phyloP scores from a whole-genome alignment of 2,113 vertebrate genomes.

The Ranitomeya imitator region DNA sequence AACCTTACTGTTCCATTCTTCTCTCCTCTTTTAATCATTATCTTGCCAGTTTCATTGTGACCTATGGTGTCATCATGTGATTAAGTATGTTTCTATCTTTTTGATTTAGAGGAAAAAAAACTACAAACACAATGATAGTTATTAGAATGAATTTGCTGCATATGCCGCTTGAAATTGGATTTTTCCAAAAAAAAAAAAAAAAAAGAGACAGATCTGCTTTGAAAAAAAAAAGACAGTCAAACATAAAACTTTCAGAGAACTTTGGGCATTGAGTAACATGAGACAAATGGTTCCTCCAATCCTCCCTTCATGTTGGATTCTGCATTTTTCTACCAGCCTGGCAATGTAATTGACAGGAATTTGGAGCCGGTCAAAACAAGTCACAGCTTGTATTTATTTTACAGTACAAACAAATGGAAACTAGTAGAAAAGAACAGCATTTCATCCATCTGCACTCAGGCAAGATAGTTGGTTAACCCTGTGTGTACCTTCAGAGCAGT shows the following conservation, averaged over 20 bases:
- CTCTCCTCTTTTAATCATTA: conserved; percentile 54
- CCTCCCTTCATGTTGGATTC: neutral
- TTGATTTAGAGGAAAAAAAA: conserved; percentile 46
- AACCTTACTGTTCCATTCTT: conserved; percentile 35
- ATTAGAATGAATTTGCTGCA: conserved; percentile 37
- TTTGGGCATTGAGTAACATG: conserved; percentile 3
- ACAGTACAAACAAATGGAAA: conserved; percentile 8
- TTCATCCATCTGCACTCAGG: neutral
- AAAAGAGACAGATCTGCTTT: conserved; percentile 31
- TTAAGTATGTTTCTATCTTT: conserved; percentile 52
- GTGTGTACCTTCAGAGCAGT: neutral
- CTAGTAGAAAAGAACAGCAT: neutral
- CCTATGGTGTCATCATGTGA: conserved; percentile 56
- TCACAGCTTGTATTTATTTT: conserved; percentile 27
- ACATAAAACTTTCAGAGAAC: conserved; percentile 28
- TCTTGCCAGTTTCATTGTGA: conserved; percentile 45
- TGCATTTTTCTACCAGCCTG: neutral
- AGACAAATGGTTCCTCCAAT: neutral
- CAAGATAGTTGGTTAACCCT: neutral
- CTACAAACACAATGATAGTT: conserved; percentile 45
- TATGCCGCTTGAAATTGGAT: conserved; percentile 7
- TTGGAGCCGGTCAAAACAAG: conserved; percentile 31
- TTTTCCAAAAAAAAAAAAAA: neutral
- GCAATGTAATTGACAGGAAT: conserved; percentile 22
- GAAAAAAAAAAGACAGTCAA: neutral